phyloP scores from a whole-genome alignment of 2,113 vertebrate genomes.

The Circaetus cinerascens region DNA sequence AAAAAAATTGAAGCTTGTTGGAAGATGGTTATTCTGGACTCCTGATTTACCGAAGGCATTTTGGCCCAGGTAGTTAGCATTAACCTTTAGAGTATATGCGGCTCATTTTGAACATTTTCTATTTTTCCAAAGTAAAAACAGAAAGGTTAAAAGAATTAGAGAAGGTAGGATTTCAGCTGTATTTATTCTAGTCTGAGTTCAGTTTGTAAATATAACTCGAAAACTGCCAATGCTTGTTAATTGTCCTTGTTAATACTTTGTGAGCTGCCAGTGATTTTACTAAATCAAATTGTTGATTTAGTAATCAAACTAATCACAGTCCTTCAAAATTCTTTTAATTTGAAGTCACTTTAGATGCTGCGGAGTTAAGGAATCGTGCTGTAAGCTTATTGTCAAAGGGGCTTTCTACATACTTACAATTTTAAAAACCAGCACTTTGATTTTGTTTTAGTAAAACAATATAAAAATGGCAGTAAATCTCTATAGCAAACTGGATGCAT shows the following conservation, averaged over 20 bases:
- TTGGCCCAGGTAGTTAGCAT: not conserved
- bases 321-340: not conserved
- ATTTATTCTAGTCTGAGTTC: not conserved
- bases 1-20: not conserved
- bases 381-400: not conserved
- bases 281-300: not conserved
- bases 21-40: not conserved
- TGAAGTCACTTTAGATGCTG: not conserved
- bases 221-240: not conserved
- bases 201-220: not conserved
- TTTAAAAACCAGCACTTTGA: not conserved
- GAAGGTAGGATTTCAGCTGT: not conserved
- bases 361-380: not conserved
- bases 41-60: not conserved
- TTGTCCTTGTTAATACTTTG: not conserved
- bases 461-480: not conserved
- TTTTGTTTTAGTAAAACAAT: not conserved
- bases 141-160: not conserved
- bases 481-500: not conserved
- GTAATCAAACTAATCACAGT: not conserved
- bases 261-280: not conserved
- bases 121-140: not conserved
- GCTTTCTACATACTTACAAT: not conserved
- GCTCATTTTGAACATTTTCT: not conserved
- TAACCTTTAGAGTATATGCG: not conserved